phyloP scores from a whole-genome alignment of 2,888 invertebrate genomes.

The Rhopalosiphum nymphaeae region DNA sequence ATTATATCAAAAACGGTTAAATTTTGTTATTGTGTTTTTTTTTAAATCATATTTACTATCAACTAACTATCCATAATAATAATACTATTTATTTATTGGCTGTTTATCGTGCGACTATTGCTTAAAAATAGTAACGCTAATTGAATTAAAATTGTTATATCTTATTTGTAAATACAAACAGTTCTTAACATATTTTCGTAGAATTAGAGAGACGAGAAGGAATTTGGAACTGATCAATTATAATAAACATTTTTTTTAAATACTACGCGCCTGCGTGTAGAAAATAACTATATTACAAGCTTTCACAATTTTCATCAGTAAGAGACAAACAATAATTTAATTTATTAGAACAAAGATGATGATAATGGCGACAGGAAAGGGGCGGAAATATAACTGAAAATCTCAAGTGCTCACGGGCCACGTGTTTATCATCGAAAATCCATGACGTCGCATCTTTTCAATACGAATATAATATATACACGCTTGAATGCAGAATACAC shows the following conservation, averaged over 20 bases:
- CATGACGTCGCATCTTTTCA: not conserved
- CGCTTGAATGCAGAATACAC: not conserved
- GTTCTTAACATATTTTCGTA: not conserved
- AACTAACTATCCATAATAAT: not conserved
- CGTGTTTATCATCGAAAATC: constrained; percentile 39
- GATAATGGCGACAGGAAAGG: not conserved
- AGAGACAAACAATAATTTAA: not conserved
- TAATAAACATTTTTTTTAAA: not conserved
- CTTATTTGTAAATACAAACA: not conserved
- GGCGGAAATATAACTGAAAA: not conserved
- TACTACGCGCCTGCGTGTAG: not conserved
- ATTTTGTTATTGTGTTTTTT: not conserved
- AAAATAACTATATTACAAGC: not conserved
- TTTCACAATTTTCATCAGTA: not conserved
- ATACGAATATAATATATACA: not conserved
- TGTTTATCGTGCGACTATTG: not conserved
- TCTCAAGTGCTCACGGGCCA: not conserved
- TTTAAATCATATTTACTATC: not conserved
- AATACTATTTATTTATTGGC: not conserved
- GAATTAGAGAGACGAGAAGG: not conserved
- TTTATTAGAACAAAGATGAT: not conserved
- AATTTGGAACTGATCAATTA: not conserved
- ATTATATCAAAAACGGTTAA: not conserved
- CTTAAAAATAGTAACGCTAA: not conserved
- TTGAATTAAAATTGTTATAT: not conserved